phyloP scores from a whole-genome alignment of 2,113 vertebrate genomes.

The Tragelaphus imberbis region DNA sequence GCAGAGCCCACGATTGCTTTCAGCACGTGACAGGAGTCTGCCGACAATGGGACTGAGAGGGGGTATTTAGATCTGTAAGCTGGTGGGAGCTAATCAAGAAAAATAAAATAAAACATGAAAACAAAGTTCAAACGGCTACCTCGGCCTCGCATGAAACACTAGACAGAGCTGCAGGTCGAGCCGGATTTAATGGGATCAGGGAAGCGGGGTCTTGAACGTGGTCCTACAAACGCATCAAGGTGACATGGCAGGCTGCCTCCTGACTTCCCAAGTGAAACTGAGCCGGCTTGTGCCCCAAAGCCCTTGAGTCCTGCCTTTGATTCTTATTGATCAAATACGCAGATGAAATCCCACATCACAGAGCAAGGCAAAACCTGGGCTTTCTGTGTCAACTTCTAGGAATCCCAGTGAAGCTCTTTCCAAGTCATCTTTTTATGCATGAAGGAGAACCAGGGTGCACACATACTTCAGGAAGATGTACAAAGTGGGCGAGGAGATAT shows the following conservation, averaged over 20 bases:
- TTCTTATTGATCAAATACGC: conserved; percentile 76
- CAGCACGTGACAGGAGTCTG: background rate
- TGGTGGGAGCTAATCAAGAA: conserved; percentile 39
- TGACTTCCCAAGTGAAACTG: conserved; percentile 64
- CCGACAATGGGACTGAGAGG: background rate
- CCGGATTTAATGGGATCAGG: background rate
- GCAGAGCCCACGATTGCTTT: background rate
- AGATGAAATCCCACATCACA: conserved; percentile 77
- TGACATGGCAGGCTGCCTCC: conserved; percentile 68
- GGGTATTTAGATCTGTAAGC: conserved; percentile 9
- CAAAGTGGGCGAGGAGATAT: background rate
- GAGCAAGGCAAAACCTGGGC: conserved; percentile 64
- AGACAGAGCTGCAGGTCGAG: background rate
- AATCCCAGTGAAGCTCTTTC: conserved; percentile 33
- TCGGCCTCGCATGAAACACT: background rate
- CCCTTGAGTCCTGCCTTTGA: conserved; percentile 77
- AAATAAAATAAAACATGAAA: conserved; percentile 30
- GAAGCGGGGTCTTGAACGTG: conserved; percentile 51
- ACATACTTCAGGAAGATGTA: conserved; percentile 1
- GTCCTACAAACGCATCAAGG: conserved; percentile 59
- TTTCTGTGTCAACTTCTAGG: conserved; percentile 52
- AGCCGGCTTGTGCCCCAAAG: conserved; percentile 70
- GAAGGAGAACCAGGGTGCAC: conserved; percentile 45
- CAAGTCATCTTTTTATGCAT: conserved; percentile 53
- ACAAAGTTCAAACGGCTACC: background rate